Evolutionary conservation across 2,113 vertebrate genomes (phyloP).

Genomic region (Planiliza haematocheilus): DNA sequence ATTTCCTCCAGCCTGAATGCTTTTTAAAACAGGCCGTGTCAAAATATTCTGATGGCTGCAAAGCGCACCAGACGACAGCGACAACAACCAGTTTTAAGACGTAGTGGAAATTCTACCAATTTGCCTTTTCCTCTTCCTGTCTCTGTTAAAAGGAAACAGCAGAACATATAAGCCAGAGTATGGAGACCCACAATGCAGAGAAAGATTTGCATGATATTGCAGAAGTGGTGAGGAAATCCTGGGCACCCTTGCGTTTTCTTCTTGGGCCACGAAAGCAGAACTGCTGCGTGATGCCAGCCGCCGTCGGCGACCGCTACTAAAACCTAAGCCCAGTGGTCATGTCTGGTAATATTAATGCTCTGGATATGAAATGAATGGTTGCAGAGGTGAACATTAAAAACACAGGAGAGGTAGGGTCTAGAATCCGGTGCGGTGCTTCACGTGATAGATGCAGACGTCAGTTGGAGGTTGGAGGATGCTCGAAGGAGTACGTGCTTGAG

Average conservation of each 20-base stretch:
- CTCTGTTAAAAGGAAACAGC: constrained; percentile 33
- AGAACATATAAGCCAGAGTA: constrained; percentile 26
- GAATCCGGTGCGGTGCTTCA: constrained; percentile 35
- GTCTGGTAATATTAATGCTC: constrained; percentile 48
- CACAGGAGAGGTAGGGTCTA: constrained; percentile 73
- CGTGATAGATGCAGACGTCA: constrained; percentile 36
- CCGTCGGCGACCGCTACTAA: constrained; percentile 64
- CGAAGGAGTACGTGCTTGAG: constrained; percentile 47
- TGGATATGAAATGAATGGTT: constrained; percentile 53
- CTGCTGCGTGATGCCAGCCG: constrained; percentile 58
- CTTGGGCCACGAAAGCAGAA: constrained; percentile 53
- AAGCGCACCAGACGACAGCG: constrained; percentile 24
- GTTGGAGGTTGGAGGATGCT: constrained; percentile 35
- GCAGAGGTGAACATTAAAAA: constrained; percentile 52
- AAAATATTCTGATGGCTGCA: constrained; percentile 46
- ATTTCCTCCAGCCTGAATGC: background rate
- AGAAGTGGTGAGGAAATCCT: constrained; percentile 20
- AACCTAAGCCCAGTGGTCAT: constrained; percentile 51
- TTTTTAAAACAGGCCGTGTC: background rate
- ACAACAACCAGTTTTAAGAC: constrained; percentile 49
- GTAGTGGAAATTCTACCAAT: constrained; percentile 2
- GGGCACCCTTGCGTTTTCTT: constrained; percentile 32
- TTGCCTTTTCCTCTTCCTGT: constrained; percentile 36
- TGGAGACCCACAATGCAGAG: constrained; percentile 40
- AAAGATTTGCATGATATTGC: constrained; percentile 47